Conservation (phyloP, 2,113 vertebrate species). For the Chionodraco myersi region DNA sequence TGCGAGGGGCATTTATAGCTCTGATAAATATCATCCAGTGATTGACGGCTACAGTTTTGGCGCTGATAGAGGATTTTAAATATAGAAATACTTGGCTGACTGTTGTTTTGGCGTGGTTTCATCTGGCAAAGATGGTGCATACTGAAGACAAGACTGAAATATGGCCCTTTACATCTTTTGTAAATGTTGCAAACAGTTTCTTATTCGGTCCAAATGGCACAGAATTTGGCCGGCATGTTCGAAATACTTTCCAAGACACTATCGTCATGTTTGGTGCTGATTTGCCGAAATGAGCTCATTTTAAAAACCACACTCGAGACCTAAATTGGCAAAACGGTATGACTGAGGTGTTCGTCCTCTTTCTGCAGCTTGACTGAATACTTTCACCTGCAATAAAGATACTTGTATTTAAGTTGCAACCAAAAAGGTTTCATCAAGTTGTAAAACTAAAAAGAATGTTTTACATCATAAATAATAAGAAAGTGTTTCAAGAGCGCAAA, state of each 20-base stretch:
- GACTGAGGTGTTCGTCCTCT: neutral
- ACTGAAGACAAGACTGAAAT: slow-evolving; percentile 38
- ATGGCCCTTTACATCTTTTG: slow-evolving; percentile 27
- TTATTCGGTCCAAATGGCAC: slow-evolving; percentile 17
- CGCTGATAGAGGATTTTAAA: slow-evolving; percentile 8
- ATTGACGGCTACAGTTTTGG: slow-evolving; percentile 46
- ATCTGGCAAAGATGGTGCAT: slow-evolving; percentile 13
- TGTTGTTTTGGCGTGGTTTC: slow-evolving; percentile 16
- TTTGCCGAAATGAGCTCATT: slow-evolving; percentile 7
- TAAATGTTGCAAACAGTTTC: slow-evolving; percentile 14
- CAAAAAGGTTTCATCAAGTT: too few relatives aligned
- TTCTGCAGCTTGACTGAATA: neutral
- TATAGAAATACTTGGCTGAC: slow-evolving; percentile 42
- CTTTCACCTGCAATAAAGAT: too few relatives aligned
- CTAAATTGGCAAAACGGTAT: neutral
- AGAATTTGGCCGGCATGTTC: slow-evolving; percentile 20
- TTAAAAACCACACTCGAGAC: neutral
- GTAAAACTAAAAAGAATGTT: too few relatives aligned
- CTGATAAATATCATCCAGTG: slow-evolving; percentile 38
- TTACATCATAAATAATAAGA: too few relatives aligned
- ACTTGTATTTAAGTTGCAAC: too few relatives aligned
- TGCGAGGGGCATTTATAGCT: slow-evolving; percentile 29
- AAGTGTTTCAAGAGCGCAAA: too few relatives aligned
- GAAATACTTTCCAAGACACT: slow-evolving; percentile 9
- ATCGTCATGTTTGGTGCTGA: slow-evolving; percentile 2